Conservation (phyloP, 2,888 invertebrate genomes). For the Uloborus plumipes region DNA sequence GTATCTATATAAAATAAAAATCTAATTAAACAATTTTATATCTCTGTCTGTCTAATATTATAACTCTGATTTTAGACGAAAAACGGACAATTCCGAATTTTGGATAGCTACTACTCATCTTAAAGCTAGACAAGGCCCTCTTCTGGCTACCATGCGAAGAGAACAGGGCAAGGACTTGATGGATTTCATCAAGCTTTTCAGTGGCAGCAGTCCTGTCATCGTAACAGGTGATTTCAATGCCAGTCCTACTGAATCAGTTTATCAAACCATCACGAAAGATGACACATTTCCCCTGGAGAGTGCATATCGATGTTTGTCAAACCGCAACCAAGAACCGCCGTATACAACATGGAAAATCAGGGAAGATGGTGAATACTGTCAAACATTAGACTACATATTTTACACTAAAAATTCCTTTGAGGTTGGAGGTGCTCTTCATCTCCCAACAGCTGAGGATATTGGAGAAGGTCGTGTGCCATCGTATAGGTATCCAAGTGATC, state of each 20-base stretch:
- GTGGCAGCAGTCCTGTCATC: conserved; percentile 75
- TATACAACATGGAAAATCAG: conserved; percentile 84
- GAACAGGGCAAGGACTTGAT: conserved; percentile 81
- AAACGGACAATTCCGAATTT: conserved; percentile 72
- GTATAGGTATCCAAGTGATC: conserved; percentile 81
- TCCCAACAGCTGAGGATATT: conserved; percentile 79
- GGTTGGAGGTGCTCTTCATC: conserved; percentile 75
- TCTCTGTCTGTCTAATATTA: not conserved
- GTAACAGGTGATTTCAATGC: conserved; percentile 85
- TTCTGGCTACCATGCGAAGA: conserved; percentile 79
- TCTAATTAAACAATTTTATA: not conserved
- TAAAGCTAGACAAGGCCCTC: conserved; percentile 80
- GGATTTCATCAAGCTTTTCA: conserved; percentile 70
- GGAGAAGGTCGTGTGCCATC: conserved; percentile 80
- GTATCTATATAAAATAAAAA: not conserved
- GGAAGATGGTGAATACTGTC: conserved; percentile 79
- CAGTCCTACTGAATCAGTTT: conserved; percentile 80
- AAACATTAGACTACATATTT: conserved; percentile 81
- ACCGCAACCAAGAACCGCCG: conserved; percentile 76
- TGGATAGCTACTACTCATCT: conserved; percentile 81
- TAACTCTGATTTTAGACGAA: conserved; percentile 37
- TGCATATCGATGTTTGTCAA: conserved; percentile 69
- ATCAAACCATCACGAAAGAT: conserved; percentile 74
- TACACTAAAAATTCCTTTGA: conserved; percentile 76
- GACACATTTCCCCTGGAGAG: conserved; percentile 68